Evolutionary conservation across 1,140 invertebrate genomes (phyloP).

Genomic region (Drosophila orosa): DNA sequence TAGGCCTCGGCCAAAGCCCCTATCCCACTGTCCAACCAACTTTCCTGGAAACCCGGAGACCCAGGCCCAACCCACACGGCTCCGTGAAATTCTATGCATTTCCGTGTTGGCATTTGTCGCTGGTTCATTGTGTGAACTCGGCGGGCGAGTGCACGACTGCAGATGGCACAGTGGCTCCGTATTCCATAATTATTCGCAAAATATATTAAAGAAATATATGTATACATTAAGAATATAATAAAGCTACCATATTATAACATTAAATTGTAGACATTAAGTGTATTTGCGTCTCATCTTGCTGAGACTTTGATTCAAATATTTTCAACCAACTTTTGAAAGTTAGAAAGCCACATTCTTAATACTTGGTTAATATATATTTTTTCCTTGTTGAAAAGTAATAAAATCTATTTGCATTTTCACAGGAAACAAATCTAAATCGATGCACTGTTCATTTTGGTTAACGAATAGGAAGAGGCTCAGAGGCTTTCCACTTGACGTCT

Average conservation of each 20-base stretch:
- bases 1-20: conserved; percentile 33
- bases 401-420: neutral
- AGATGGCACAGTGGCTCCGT: conserved; percentile 22
- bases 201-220: neutral
- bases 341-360: neutral
- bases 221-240: neutral
- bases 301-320: neutral
- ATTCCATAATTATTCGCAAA: neutral
- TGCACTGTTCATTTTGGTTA: conserved; percentile 36
- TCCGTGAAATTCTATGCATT: conserved; percentile 77
- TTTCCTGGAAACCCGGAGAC: neutral
- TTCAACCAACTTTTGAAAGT: neutral
- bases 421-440: neutral
- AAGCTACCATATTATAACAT: neutral
- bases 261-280: neutral
- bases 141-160: conserved; percentile 33
- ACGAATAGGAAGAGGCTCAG: conserved; percentile 24
- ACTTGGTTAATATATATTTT: neutral
- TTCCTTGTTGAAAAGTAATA: neutral
- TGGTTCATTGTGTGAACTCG: conserved; percentile 63
- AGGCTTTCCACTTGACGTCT: conserved; percentile 40
- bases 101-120: conserved; percentile 80
- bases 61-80: conserved; percentile 23
- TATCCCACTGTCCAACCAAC: conserved; percentile 1
- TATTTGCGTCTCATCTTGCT: too few relatives aligned